A percentile compares a stretch with the other conserved stretches of the same genome.
These are phyloP conservation scores for Carlito syrichta DNA, from an alignment of 2,113 vertebrate genomes.

Conservation along the genomic window DNA sequence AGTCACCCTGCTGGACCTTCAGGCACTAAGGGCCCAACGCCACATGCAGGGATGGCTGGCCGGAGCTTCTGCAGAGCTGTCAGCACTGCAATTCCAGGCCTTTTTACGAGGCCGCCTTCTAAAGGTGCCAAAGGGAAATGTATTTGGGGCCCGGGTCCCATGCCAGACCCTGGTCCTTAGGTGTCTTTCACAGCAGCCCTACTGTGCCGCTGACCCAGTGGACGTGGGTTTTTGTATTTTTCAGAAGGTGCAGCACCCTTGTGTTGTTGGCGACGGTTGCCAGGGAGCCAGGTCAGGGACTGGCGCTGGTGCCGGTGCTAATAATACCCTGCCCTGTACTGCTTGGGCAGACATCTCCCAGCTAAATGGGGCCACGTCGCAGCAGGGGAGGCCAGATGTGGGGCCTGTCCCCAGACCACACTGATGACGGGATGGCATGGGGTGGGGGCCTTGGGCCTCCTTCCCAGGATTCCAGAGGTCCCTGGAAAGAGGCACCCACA, in stretches of 20 bases:
- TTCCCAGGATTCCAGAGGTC: slow-evolving; percentile 67
- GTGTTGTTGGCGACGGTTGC: slow-evolving; percentile 84
- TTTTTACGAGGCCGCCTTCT: slow-evolving; percentile 46
- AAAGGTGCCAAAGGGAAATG: slow-evolving; percentile 16
- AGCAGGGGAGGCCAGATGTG: slow-evolving; percentile 76
- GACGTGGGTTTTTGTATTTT: not conserved
- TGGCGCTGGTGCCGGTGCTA: slow-evolving; percentile 84
- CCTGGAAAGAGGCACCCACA: slow-evolving; percentile 41
- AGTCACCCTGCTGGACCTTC: not conserved
- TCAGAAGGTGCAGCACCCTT: slow-evolving; percentile 82
- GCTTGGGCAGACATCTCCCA: slow-evolving; percentile 83
- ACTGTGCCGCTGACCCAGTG: slow-evolving; percentile 51
- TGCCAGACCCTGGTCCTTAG: slow-evolving; percentile 26
- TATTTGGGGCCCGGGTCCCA: slow-evolving; percentile 35
- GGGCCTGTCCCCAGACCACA: too few species aligned
- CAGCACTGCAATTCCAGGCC: not conserved
- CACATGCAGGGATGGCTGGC: not conserved
- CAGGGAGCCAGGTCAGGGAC: slow-evolving; percentile 85
- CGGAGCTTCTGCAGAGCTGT: not conserved
- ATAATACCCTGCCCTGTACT: slow-evolving; percentile 86
- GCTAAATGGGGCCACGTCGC: slow-evolving; percentile 85
- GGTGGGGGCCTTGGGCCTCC: slow-evolving; percentile 48
- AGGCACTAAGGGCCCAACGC: not conserved
- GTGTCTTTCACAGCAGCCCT: not conserved
- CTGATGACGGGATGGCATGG: slow-evolving; percentile 28